Base-by-base conservation (phyloP, 2,888 invertebrate species). In the Eudemis profundana region DNA sequence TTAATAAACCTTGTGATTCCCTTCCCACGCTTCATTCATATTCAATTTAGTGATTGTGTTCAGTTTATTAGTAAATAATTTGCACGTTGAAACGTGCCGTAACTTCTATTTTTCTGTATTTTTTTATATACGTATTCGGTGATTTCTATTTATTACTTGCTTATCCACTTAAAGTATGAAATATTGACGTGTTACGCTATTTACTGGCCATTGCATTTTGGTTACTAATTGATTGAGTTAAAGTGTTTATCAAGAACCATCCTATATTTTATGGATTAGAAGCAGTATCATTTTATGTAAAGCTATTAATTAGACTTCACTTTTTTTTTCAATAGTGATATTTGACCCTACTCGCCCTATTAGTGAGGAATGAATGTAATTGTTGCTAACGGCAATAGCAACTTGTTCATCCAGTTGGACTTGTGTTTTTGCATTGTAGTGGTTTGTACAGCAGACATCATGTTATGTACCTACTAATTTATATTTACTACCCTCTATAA, bases 301-400 rank as follows among this genome's bases (percentile, higher is more conserved):
- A 17, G n/a, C 19, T 33, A 44, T 29, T 40, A 29, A 44, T 29
- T 40, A 29, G 10, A 29, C n/a, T 33, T 21, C 29, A 29, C 14
- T 4, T 50, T 60, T 51, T 29, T 17, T 29, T 1, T 8, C 12
- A 44, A 21, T 5, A 38, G 36, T 4, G 7, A 42, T 63, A 12
- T 36, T 12, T 8, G 12, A 57, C n/a, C n/a, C 15, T 56, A 33
- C 33, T n/a, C 21, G 10, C 10, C n/a, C 51, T 36, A 51, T 61
- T 63, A 44, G 57, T 44, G 7, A 14, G 56, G 40, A 29, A 56
- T 49, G 49, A 15, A 17, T 42, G 49, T 57, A 50, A 57, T 63
- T 56, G 42, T 56, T 63, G 49, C 19, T 57, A 17, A 17, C 57
- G 23, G 14, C 56, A 42, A 54, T 54, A 42, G 50, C 49, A 42